Evolutionary conservation across 2,113 vertebrate species (phyloP).

Genomic region (Cyprinodon variegatus): DNA sequence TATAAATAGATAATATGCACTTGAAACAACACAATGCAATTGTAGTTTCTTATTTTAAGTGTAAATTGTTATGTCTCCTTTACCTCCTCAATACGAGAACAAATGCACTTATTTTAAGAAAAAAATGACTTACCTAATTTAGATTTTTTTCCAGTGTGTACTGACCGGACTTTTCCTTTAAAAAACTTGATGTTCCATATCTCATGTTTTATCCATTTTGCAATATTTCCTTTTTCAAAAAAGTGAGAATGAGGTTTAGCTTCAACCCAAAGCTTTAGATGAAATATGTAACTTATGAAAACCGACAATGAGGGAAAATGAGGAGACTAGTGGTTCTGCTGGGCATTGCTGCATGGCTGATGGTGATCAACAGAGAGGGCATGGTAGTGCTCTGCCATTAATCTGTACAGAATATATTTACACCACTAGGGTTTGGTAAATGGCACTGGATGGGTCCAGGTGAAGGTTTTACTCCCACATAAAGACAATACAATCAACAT

Average conservation of each 20-base stretch:
- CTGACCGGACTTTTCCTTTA: no score
- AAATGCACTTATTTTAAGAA: no score
- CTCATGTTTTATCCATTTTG: not conserved
- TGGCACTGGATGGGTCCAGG: constrained; percentile 86
- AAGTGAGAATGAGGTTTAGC: not conserved
- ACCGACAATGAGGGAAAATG: not conserved
- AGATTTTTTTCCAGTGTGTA: no score
- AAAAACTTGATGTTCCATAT: not conserved
- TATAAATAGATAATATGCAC: no score
- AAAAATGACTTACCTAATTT: no score
- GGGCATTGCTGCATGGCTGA: constrained; percentile 33
- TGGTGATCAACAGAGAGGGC: constrained; percentile 83
- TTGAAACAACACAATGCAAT: no score
- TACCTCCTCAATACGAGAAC: no score
- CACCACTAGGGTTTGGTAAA: constrained; percentile 87
- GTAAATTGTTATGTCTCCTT: no score
- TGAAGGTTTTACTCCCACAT: constrained; percentile 90
- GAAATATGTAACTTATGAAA: not conserved
- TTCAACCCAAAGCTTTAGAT: not conserved
- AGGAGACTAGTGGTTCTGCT: not conserved
- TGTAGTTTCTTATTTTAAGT: no score
- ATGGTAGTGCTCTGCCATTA: constrained; percentile 86
- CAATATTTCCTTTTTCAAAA: not conserved
- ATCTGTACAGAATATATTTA: constrained; percentile 97
- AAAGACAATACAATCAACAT: constrained; percentile 96